phyloP scores from a whole-genome alignment of 2,797 vertebrate species.

The Sorex maritimensis region DNA sequence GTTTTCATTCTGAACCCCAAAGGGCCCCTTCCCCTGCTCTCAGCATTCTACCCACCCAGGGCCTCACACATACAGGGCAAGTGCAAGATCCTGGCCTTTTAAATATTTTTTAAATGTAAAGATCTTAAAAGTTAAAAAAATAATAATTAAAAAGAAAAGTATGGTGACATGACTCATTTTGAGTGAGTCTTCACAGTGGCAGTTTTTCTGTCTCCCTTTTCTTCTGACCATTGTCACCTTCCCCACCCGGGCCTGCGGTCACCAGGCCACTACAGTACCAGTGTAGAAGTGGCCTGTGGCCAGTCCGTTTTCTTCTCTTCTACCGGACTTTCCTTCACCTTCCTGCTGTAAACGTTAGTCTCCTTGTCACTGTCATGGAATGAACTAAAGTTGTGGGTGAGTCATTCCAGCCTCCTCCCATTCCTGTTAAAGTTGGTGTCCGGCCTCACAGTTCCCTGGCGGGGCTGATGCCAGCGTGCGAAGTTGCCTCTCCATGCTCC shows the following conservation, averaged over 20 bases:
- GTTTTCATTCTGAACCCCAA: conserved; percentile 50
- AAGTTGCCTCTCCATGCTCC: background rate
- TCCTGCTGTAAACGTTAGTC: conserved; percentile 9
- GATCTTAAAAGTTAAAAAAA: too few species aligned
- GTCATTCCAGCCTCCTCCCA: background rate
- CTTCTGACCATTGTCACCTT: background rate
- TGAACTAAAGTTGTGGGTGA: conserved; percentile 32
- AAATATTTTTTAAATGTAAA: background rate
- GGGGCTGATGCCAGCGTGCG: too few species aligned
- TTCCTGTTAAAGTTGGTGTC: background rate
- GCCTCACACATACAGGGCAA: too few species aligned
- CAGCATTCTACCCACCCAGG: too few species aligned
- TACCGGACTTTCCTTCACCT: background rate
- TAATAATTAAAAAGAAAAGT: background rate
- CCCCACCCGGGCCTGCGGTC: background rate
- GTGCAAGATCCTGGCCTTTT: too few species aligned
- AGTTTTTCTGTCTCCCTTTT: background rate
- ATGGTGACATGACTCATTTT: background rate
- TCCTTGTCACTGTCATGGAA: background rate
- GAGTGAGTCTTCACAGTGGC: background rate
- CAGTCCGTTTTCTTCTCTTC: background rate
- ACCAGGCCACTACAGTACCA: too few species aligned
- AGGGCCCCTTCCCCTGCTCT: background rate
- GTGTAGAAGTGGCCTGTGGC: background rate
- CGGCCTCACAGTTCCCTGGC: background rate